Conservation (phyloP, 2,888 invertebrate species). For the Sinelater perroti region DNA sequence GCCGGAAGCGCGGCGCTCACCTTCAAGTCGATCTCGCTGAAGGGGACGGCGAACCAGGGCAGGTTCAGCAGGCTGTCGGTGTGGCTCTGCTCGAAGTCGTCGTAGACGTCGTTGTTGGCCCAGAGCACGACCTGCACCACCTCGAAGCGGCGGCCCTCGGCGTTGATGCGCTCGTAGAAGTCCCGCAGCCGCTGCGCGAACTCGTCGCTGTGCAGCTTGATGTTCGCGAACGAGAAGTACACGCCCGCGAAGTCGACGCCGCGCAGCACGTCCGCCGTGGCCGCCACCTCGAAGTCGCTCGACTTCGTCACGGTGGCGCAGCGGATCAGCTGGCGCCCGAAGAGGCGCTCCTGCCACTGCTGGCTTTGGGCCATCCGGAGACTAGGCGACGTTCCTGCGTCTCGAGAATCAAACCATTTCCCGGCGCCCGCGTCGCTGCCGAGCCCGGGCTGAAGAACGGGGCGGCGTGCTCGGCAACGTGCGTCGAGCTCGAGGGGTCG, state of each 20-base stretch:
- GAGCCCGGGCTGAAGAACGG: background rate
- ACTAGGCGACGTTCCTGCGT: no score
- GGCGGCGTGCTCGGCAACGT: conserved; percentile 7
- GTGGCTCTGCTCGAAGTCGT: conserved; percentile 73
- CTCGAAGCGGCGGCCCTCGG: conserved; percentile 62
- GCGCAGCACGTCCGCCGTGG: conserved; percentile 63
- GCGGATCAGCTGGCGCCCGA: conserved; percentile 66
- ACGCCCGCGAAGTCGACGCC: conserved; percentile 68
- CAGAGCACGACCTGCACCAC: conserved; percentile 76
- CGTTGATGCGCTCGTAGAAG: conserved; percentile 62
- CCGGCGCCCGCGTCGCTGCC: background rate
- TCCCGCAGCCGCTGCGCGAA: conserved; percentile 71
- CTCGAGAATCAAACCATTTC: no score
- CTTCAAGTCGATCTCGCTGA: conserved; percentile 75
- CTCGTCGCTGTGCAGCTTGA: conserved; percentile 73
- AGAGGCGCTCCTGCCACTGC: conserved; percentile 69
- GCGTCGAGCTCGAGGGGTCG: conserved; percentile 10
- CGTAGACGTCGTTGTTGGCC: conserved; percentile 71
- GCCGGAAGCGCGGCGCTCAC: conserved; percentile 62
- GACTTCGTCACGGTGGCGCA: conserved; percentile 62
- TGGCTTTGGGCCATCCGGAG: conserved; percentile 10
- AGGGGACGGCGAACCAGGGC: conserved; percentile 77
- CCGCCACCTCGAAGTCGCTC: conserved; percentile 62
- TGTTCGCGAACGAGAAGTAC: conserved; percentile 77
- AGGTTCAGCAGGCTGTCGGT: conserved; percentile 69